Evolutionary conservation across 2,113 vertebrate genomes (phyloP).

Genomic region (Oncorhynchus keta): DNA sequence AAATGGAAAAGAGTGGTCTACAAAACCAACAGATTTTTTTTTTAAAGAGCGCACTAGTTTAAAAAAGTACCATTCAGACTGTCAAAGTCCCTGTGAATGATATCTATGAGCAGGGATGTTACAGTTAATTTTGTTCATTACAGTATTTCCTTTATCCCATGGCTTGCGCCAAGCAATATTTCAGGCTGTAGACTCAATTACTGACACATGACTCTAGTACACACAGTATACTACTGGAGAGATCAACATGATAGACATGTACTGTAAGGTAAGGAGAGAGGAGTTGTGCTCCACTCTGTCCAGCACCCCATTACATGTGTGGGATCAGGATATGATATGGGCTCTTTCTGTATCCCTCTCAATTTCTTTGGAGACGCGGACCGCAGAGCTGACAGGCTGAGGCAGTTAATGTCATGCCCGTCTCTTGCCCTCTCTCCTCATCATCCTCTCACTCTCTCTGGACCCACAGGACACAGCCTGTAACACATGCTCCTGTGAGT

Average conservation of each 20-base stretch:
- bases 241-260: constrained; percentile 32
- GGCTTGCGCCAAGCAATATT: constrained; percentile 22
- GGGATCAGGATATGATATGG: too few species aligned
- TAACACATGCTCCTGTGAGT: constrained; percentile 59
- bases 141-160: constrained; percentile 6
- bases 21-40: background rate
- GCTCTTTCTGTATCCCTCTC: background rate
- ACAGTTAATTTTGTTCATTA: background rate
- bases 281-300: constrained; percentile 34
- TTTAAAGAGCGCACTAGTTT: background rate
- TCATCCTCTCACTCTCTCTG: constrained; percentile 12
- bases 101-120: background rate
- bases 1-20: background rate
- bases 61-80: background rate
- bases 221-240: constrained; percentile 27
- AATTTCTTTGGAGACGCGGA: background rate
- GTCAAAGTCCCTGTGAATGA: background rate
- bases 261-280: constrained; percentile 30
- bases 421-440: constrained; percentile 2
- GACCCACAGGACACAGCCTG: constrained; percentile 59
- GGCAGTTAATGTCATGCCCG: constrained; percentile 11
- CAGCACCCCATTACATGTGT: constrained; percentile 5
- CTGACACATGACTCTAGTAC: background rate
- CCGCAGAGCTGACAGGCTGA: too few species aligned
- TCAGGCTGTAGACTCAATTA: constrained; percentile 30